A percentile compares a stretch with the other conserved stretches of the same genome.
Conservation (phyloP, 2,113 vertebrate species). For the Petromus typicus region DNA sequence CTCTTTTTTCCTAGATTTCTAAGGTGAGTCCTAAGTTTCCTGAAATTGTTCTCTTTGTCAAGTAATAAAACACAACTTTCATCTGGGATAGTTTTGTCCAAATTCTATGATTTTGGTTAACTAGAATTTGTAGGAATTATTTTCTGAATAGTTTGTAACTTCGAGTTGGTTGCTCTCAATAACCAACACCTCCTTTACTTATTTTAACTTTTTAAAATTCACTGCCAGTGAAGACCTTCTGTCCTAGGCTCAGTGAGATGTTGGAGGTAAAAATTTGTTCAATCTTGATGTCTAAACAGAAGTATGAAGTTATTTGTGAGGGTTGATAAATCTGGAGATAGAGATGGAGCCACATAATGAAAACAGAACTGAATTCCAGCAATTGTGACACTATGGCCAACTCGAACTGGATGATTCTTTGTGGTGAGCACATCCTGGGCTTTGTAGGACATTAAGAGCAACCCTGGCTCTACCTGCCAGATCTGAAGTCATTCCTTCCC, state of each 20-base stretch:
- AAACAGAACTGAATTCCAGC: not conserved
- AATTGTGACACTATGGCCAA: rapidly evolving
- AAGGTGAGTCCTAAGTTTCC: not conserved
- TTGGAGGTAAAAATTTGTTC: not conserved
- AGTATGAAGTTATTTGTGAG: not conserved
- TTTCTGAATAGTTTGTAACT: not conserved
- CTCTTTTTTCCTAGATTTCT: not conserved
- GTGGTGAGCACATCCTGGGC: not conserved
- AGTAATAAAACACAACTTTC: not conserved
- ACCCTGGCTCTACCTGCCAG: not conserved
- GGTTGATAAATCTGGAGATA: not conserved
- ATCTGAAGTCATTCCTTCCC: not conserved
- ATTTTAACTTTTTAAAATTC: not conserved
- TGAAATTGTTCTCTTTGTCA: not conserved
- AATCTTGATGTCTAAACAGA: not conserved
- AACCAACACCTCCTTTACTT: not conserved
- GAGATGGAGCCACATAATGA: too few species aligned
- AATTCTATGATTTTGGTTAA: not conserved
- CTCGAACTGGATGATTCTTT: not conserved
- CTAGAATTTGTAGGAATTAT: not conserved
- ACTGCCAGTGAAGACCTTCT: not conserved
- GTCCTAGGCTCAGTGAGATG: not conserved
- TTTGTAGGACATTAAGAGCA: rapidly evolving
- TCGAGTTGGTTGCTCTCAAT: not conserved
- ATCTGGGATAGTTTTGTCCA: not conserved